Conservation (phyloP, 2,113 vertebrate genomes). For the Sigmodon hispidus region DNA sequence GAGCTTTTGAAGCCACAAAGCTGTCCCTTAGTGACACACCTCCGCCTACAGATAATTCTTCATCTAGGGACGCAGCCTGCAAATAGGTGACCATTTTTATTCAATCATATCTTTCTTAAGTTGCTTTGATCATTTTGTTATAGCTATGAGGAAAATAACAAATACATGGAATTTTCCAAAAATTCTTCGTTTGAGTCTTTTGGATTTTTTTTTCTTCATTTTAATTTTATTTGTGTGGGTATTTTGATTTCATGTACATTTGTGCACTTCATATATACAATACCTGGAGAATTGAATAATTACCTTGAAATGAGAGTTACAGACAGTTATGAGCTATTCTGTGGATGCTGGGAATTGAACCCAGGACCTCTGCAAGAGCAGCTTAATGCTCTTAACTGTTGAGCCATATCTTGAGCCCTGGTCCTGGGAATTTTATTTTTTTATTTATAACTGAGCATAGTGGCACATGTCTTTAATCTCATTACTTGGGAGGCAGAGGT, state of each 20-base stretch:
- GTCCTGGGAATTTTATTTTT: background rate
- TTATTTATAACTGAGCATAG: background rate
- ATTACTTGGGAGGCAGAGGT: background rate
- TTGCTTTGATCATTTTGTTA: background rate
- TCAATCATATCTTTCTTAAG: background rate
- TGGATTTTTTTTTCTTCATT: background rate
- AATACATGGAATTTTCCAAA: background rate
- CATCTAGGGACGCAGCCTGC: background rate
- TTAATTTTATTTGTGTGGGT: background rate
- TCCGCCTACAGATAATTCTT: background rate
- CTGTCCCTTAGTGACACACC: background rate
- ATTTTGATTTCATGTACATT: background rate
- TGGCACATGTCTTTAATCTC: background rate
- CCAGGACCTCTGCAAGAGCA: background rate
- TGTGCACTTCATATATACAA: background rate
- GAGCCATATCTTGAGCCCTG: background rate
- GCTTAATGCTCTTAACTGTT: background rate
- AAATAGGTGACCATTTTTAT: background rate
- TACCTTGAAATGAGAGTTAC: background rate
- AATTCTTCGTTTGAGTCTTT: background rate
- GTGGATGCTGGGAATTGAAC: background rate
- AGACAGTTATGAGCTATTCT: background rate
- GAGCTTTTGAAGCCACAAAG: background rate
- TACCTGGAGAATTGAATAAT: too few species aligned
- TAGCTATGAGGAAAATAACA: background rate